Evolutionary conservation across 2,113 vertebrate species (phyloP), one percentile per base, ranked within the genome.

Genomic region (Rhea pennata): DNA sequence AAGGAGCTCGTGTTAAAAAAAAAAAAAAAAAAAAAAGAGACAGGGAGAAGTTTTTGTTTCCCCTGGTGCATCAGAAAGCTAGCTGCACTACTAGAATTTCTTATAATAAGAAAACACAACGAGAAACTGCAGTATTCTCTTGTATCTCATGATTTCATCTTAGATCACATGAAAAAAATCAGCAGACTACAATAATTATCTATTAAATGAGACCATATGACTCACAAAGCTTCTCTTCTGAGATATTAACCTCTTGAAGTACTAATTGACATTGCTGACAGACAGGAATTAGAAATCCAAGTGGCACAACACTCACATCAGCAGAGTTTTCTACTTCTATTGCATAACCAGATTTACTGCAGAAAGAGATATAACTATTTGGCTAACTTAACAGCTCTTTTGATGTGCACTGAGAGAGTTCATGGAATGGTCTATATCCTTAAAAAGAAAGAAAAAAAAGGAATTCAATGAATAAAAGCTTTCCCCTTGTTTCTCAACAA

Each of bases 131-230:
- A 86, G 53, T 79, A 81, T 85, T 96, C 67, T 92, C 56, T 89
- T 66, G 74, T 70, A 84, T 81, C 94, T 90, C 75, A 54, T 96
- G 94, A 91, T 91, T 95, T 93, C 58, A 61, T 93, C 67, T 61
- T 20, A 70, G 83, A 96, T 95, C 97, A 97, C 91, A 97, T 93
- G 97, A 77, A 33, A 89, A 42, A 94, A 94, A 95, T 94, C 97
- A 97, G 87, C 93, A 96, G 97, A 97, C 96, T 93, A 54, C 19
- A 94, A 78, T 50, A 96, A 96, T 87, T 82, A 95, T 73, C 92
- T 96, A 97, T 83, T 91, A 95, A 97, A 87, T 89, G 85, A 82
- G 77, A 97, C 92, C 97, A 94, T 29, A 95, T 96, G 96, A 97
- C 87, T 94, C 96, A 95, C 77, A 93, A 95, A 96, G 94, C 59